Percentiles rank a stretch among this genome's conserved stretches.
Evolutionary conservation across 1,140 invertebrate genomes (phyloP).

Genomic region (Uloborus diversus): DNA sequence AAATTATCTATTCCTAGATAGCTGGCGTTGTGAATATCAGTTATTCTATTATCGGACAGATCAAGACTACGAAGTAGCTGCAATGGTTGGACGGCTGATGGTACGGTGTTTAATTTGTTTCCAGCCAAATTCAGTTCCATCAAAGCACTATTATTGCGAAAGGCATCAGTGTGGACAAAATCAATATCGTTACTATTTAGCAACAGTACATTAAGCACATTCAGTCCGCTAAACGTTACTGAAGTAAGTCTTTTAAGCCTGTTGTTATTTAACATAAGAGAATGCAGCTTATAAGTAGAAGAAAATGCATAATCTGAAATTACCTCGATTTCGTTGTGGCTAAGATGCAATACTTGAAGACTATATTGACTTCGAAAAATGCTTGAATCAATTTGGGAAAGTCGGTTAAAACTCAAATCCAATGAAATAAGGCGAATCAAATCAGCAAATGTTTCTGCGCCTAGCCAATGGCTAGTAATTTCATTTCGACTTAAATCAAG

Average conservation of each 20-base stretch:
- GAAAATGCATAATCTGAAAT: conserved; percentile 70
- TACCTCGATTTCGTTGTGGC: conserved; percentile 60
- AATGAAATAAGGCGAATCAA: conserved; percentile 85
- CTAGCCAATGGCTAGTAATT: conserved; percentile 81
- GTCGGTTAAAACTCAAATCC: conserved; percentile 84
- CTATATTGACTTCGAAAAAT: conserved; percentile 69
- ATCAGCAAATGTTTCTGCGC: conserved; percentile 84
- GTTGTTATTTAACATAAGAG: conserved; percentile 81
- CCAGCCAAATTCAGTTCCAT: conserved; percentile 69
- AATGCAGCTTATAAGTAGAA: conserved; percentile 84
- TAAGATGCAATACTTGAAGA: conserved; percentile 58
- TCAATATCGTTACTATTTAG: conserved; percentile 79
- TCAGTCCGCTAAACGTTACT: conserved; percentile 83
- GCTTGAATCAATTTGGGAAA: conserved; percentile 80
- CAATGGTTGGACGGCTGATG: conserved; percentile 58
- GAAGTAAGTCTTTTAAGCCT: conserved; percentile 78
- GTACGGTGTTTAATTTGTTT: conserved; percentile 69
- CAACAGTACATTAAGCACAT: conserved; percentile 82
- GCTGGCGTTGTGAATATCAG: conserved; percentile 77
- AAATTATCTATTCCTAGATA: conserved; percentile 82
- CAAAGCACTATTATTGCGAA: conserved; percentile 61
- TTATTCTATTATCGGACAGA: conserved; percentile 86
- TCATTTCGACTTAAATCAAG: conserved; percentile 88
- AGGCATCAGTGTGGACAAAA: conserved; percentile 59
- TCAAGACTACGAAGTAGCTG: conserved; percentile 80